Conservation (phyloP, 2,113 vertebrate species). For the Pycnonotus jocosus region DNA sequence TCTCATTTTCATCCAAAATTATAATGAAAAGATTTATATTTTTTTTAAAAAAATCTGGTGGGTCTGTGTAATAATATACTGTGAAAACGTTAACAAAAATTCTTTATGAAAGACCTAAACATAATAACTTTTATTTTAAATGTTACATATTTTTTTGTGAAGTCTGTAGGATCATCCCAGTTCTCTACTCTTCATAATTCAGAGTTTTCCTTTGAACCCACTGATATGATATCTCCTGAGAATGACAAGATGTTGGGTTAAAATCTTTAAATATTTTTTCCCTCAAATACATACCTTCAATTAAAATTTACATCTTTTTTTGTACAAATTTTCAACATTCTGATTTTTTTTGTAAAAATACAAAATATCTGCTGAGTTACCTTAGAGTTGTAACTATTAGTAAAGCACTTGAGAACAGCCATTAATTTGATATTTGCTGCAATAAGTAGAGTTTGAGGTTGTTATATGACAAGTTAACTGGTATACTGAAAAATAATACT, state of each 20-base stretch:
- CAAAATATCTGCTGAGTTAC: not conserved
- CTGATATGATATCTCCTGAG: not conserved
- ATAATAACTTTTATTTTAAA: not conserved
- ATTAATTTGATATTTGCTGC: not conserved
- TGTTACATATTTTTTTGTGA: not conserved
- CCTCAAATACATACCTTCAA: not conserved
- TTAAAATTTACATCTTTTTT: not conserved
- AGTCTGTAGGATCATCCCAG: not conserved
- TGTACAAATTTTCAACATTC: not conserved
- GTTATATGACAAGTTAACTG: not conserved
- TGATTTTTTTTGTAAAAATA: not conserved
- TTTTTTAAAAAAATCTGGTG: rapidly evolving
- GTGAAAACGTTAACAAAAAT: not conserved
- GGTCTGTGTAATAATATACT: not conserved
- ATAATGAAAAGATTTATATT: not conserved
- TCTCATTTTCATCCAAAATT: not conserved
- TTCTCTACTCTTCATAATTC: not conserved
- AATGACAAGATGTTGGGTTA: not conserved
- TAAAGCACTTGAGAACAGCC: not conserved
- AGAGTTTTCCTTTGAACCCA: not conserved
- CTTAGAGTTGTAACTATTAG: not conserved
- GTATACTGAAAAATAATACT: not conserved
- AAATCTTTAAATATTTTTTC: not conserved
- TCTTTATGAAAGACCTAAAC: not conserved
- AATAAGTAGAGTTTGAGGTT: not conserved